Evolutionary conservation across 2,888 invertebrate genomes (phyloP), one percentile per base, ranked within the genome.

Genomic region (Eurytoma californica): DNA sequence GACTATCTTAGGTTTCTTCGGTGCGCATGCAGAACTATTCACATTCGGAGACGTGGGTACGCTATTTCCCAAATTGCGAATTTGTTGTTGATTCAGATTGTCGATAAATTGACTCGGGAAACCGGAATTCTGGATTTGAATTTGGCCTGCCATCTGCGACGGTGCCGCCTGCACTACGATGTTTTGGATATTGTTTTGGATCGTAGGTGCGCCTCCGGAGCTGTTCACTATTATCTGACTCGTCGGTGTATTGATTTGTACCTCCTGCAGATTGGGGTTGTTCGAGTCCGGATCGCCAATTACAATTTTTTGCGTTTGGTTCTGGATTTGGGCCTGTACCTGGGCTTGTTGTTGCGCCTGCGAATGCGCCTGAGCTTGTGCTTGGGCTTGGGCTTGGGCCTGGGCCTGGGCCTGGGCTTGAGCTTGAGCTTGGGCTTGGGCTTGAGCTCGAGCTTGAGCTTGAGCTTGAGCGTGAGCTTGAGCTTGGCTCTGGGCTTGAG

Each of bases 221-320:
- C 90, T 90, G 72, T 90, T 90, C 0, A 90, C 90, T 78, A 90
- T 90, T 74, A 90, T 90, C 69, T 90, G 90, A 85, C 90, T 90
- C 3, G 88, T 90, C 4, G 90, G 90, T 16, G 90, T 90, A 77
- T 90, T 89, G 66, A 90, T 90, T 67, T 90, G 90, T 13, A 90
- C 86, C 53, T 90, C 90, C 72, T 89, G 90, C 61, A 90, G 79
- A 82, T 88, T 90, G 77, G 90, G 88, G 81, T 84, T 88, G 58
- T 82, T 86, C 1, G 86, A 84, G 61, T 90, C 89, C 18, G 87
- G 86, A 53, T 90, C 90, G 3, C 90, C 89, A 28, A 90, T 90
- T 0, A 90, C 90, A 66, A 90, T 90, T 79, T 90, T 90, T 72
- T 90, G 90, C 3, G 89, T 88, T 82, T 89, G 89, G 84, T 86